A percentile compares a stretch with the other conserved stretches of the same genome.
These are phyloP conservation scores for Eucera pruinosa DNA, from an alignment of 2,888 invertebrate species.

Conservation along the genomic window DNA sequence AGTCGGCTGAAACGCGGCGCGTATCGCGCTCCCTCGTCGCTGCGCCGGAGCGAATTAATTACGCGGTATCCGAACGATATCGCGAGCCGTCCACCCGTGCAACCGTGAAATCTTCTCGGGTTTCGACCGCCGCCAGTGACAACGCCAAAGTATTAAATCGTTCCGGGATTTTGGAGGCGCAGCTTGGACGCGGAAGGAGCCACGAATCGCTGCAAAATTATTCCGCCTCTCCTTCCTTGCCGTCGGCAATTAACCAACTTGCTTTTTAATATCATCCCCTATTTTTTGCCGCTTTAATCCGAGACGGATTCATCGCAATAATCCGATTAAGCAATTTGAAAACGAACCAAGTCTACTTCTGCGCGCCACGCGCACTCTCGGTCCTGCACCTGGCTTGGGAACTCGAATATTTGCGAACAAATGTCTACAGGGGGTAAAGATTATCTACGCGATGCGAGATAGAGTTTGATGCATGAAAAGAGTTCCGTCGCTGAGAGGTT, in stretches of 20 bases:
- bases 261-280: constrained; percentile 7
- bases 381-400: background rate
- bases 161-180: constrained; percentile 39
- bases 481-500: too few relatives aligned
- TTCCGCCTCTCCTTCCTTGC: constrained; percentile 33
- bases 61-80: background rate
- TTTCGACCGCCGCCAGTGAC: background rate
- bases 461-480: too few relatives aligned
- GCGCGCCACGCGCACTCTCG: too few relatives aligned
- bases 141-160: constrained; percentile 37
- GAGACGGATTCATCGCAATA: constrained; percentile 15
- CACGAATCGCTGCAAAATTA: constrained; percentile 50
- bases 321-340: too few relatives aligned
- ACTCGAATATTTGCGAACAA: too few relatives aligned
- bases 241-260: constrained; percentile 27
- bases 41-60: background rate
- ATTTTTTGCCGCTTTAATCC: background rate
- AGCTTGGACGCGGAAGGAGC: constrained; percentile 21
- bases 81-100: background rate
- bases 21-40: too few relatives aligned
- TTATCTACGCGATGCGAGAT: too few relatives aligned
- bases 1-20: too few relatives aligned
- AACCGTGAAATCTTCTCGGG: background rate
- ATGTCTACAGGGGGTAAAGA: too few relatives aligned
- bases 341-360: too few relatives aligned